A percentile compares a stretch with the other conserved stretches of the same genome.
These are phyloP conservation scores for Bovichtus variegatus DNA, from an alignment of 2,797 vertebrate genomes.

Conservation along the genomic window DNA sequence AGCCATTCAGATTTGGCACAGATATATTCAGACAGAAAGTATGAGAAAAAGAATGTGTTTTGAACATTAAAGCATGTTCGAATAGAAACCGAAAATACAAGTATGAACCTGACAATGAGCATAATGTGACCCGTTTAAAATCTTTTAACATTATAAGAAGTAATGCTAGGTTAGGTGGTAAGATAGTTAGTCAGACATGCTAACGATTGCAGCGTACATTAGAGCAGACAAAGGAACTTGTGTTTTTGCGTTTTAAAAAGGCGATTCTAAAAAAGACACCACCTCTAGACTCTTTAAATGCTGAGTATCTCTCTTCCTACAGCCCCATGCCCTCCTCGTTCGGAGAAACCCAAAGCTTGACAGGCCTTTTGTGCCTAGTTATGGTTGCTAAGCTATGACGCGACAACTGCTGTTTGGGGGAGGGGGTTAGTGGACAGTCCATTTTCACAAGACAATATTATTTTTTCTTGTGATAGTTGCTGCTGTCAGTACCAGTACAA, in stretches of 20 bases:
- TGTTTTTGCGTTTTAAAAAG: neutral
- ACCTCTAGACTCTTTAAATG: neutral
- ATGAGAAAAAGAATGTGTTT: too few relatives aligned
- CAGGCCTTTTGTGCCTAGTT: neutral
- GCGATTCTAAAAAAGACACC: neutral
- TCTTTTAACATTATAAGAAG: neutral
- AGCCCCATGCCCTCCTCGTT: neutral
- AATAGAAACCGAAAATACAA: too few relatives aligned
- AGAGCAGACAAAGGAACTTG: neutral
- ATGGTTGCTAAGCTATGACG: neutral
- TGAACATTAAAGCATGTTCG: too few relatives aligned
- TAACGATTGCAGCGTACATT: neutral
- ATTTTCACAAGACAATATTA: neutral
- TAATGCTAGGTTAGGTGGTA: neutral
- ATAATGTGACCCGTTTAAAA: neutral
- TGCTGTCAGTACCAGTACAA: neutral
- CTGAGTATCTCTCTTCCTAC: neutral
- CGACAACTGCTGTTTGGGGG: neutral
- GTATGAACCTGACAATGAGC: too few relatives aligned
- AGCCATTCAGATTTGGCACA: too few relatives aligned
- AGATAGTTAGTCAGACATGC: neutral
- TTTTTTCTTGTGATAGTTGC: neutral
- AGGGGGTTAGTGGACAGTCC: neutral
- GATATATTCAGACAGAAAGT: too few relatives aligned
- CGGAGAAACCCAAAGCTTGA: neutral